These are phyloP conservation scores for Orthonychiurus folsomi DNA, from an alignment of 2,888 invertebrate species.

Conservation along the genomic window DNA sequence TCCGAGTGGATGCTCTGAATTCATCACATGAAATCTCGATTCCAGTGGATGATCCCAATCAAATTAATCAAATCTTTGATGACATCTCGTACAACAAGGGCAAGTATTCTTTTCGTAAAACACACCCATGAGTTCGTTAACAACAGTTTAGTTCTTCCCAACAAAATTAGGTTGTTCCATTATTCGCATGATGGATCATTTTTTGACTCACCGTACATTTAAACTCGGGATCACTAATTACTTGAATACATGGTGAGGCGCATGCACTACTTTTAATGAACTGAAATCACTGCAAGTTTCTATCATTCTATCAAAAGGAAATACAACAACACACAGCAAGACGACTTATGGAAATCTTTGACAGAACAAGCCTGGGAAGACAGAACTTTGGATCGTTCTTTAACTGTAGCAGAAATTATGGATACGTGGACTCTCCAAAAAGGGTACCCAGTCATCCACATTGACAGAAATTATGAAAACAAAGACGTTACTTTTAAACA, in stretches of 20 bases:
- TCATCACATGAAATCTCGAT: conserved; percentile 45
- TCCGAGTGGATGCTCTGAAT: conserved; percentile 47
- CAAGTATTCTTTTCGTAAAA: conserved; percentile 40
- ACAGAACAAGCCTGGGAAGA: conserved; percentile 58
- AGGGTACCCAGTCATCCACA: conserved; percentile 41
- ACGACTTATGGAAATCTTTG: conserved; percentile 70
- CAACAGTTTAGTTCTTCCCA: background rate
- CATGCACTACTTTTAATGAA: background rate
- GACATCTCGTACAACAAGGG: conserved; percentile 41
- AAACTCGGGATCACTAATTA: conserved; percentile 59
- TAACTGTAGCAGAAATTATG: conserved; percentile 54
- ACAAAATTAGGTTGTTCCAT: conserved; percentile 58
- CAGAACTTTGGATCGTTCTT: conserved; percentile 46
- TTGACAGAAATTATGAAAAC: conserved; percentile 2
- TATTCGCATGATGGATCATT: conserved; percentile 81
- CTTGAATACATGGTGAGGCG: conserved; percentile 47
- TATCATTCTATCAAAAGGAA: conserved; percentile 42
- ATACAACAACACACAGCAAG: conserved; percentile 67
- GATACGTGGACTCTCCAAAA: conserved; percentile 47
- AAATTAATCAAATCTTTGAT: conserved; percentile 43
- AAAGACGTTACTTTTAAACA: background rate
- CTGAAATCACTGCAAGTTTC: too few species aligned
- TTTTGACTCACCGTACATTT: conserved; percentile 67
- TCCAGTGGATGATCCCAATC: conserved; percentile 39
- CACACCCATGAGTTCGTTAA: background rate